phyloP scores from a whole-genome alignment of 2,113 vertebrate genomes.

The rabbit (Oryctolagus cuniculus) region DNA sequence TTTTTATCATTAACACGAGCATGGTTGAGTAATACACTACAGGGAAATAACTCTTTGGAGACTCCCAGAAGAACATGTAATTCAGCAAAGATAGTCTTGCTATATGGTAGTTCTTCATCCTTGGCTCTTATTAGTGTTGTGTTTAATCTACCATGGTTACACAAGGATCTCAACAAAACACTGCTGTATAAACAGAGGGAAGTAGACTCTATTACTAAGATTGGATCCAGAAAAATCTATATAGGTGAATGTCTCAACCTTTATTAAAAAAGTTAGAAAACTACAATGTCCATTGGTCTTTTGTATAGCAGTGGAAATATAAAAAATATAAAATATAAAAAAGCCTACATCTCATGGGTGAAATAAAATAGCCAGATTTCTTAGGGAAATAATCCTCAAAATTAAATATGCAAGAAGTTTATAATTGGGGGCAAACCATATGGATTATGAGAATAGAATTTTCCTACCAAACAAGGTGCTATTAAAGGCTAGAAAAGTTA shows the following conservation, averaged over 20 bases:
- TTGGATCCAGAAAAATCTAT: background rate
- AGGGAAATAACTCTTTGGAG: background rate
- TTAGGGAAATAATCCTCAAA: background rate
- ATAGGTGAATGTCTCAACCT: background rate
- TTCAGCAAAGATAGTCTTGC: background rate
- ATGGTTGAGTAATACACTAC: background rate
- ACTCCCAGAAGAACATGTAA: background rate
- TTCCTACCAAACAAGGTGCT: background rate
- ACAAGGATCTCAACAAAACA: background rate
- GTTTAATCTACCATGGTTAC: background rate
- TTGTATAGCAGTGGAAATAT: background rate
- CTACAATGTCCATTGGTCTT: background rate
- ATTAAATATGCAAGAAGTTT: background rate
- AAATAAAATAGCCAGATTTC: background rate
- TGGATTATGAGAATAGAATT: background rate
- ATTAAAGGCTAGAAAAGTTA: background rate
- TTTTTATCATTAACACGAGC: background rate
- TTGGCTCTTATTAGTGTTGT: background rate
- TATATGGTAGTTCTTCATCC: background rate
- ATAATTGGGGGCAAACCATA: background rate
- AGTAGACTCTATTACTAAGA: background rate
- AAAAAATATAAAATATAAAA: background rate
- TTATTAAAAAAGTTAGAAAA: background rate
- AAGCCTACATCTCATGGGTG: background rate
- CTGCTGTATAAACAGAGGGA: background rate